A percentile compares a stretch with the other conserved stretches of the same genome.
These are phyloP conservation scores for Gadus chalcogrammus DNA, from an alignment of 2,113 vertebrate species.

Conservation along the genomic window DNA sequence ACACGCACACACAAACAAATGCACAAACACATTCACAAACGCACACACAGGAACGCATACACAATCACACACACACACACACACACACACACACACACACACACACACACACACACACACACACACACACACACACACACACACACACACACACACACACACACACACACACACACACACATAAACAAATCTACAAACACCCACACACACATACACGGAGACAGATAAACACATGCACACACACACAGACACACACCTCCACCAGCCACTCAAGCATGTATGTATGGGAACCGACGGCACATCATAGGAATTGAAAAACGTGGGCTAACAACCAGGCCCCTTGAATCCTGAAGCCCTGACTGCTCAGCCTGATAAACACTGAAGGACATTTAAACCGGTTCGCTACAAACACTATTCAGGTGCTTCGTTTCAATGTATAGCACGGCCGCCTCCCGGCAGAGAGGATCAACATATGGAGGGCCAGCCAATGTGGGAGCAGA, in stretches of 20 bases:
- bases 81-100: slow-evolving; percentile 12
- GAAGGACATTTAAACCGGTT: slow-evolving; percentile 32
- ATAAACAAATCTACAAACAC: neutral
- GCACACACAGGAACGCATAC: slow-evolving; percentile 30
- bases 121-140: slow-evolving; percentile 10
- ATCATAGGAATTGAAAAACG: slow-evolving; percentile 37
- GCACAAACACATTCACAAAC: slow-evolving; percentile 18
- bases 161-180: neutral
- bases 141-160: slow-evolving; percentile 24
- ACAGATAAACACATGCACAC: slow-evolving; percentile 33
- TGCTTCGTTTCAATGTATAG: slow-evolving; percentile 9
- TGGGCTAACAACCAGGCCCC: slow-evolving; percentile 27
- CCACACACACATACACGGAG: slow-evolving; percentile 9
- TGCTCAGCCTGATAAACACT: slow-evolving; percentile 16
- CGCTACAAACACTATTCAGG: slow-evolving; percentile 37
- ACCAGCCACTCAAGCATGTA: slow-evolving; percentile 26
- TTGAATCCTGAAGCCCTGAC: slow-evolving; percentile 25
- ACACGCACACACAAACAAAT: neutral
- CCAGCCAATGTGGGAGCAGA: slow-evolving; percentile 24
- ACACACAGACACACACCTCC: slow-evolving; percentile 6
- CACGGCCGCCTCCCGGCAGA: slow-evolving; percentile 3
- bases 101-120: slow-evolving; percentile 22
- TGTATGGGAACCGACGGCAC: slow-evolving; percentile 43
- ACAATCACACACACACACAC: slow-evolving; percentile 6
- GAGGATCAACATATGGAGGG: slow-evolving; percentile 15